Evolutionary conservation across 2,113 vertebrate species (phyloP).

Genomic region (Hemichromis elongatus): DNA sequence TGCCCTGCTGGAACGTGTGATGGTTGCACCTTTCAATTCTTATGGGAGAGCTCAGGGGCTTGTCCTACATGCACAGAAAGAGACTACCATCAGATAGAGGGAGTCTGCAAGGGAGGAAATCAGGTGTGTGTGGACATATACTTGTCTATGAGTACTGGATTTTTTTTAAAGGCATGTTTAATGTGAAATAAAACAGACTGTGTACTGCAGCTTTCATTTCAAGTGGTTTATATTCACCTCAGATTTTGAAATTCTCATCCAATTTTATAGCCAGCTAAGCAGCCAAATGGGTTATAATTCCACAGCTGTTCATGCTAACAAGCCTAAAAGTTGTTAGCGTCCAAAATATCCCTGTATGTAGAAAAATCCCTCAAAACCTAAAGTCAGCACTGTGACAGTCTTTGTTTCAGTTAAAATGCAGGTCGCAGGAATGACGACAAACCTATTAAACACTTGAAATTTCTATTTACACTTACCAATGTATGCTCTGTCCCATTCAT

Average conservation of each 20-base stretch:
- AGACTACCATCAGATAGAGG: constrained; percentile 91
- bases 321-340: background rate
- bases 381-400: background rate
- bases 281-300: background rate
- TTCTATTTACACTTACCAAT: background rate
- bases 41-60: constrained; percentile 92
- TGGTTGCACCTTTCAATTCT: constrained; percentile 88
- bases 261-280: background rate
- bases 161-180: background rate
- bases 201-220: background rate
- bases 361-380: background rate
- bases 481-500: background rate
- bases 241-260: background rate
- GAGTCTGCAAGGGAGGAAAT: constrained; percentile 86
- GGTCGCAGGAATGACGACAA: background rate
- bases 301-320: background rate
- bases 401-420: background rate
- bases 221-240: background rate
- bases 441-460: background rate
- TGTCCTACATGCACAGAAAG: constrained; percentile 88
- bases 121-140: constrained; percentile 74
- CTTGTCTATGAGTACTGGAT: background rate
- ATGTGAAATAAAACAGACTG: background rate
- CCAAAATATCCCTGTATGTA: background rate
- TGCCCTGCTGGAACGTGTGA: constrained; percentile 94